phyloP scores from a whole-genome alignment of 2,797 vertebrate species.

The Ispidina picta region DNA sequence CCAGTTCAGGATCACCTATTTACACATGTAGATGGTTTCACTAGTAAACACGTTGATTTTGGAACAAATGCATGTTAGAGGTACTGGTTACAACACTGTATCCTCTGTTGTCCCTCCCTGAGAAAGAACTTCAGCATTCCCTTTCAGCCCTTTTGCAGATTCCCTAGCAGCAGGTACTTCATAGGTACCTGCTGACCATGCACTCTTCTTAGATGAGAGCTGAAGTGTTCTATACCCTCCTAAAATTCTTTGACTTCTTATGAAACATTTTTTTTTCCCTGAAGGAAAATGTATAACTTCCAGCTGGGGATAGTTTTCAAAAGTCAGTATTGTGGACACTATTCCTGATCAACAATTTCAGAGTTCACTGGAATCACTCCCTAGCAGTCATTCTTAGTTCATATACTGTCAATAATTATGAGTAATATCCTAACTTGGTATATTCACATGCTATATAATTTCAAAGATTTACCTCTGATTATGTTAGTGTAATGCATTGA shows the following conservation, averaged over 20 bases:
- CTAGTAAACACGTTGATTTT: background rate
- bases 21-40: background rate
- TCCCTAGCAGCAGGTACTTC: background rate
- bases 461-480: background rate
- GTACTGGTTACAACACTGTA: background rate
- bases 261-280: background rate
- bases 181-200: background rate
- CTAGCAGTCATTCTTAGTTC: background rate
- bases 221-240: background rate
- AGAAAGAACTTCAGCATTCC: background rate
- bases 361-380: background rate
- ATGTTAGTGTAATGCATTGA: background rate
- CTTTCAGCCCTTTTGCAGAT: background rate
- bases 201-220: background rate
- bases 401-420: background rate
- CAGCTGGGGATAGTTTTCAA: background rate
- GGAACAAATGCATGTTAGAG: background rate
- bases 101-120: background rate
- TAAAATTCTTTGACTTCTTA: background rate
- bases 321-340: background rate
- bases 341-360: background rate
- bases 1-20: background rate
- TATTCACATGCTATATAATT: background rate
- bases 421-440: background rate
- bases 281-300: background rate